Evolutionary conservation across 2,113 vertebrate genomes (phyloP), one percentile per base, ranked within the genome.

Genomic region (Nothocercus nigrocapillus): DNA sequence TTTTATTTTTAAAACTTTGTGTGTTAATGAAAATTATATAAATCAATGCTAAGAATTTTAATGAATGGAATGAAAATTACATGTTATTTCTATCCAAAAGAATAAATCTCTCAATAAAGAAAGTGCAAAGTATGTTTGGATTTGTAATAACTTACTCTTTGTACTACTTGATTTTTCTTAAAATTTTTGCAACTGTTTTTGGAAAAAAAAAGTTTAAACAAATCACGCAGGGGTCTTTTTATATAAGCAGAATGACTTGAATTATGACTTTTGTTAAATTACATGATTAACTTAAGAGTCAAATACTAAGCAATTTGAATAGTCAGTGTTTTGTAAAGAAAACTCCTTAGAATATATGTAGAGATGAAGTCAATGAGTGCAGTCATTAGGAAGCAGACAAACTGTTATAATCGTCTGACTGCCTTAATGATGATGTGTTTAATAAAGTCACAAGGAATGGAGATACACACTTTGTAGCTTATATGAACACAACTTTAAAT

Each of bases 31-130:
- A 81, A 85, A 84, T 66, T 27, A 78, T 64, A 68, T 62, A 83
- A 91, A 88, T 70, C 53, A 63, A 32, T 78, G 89, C 44, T 73
- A 89, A 94, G 79, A 91, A 76, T 88, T 92, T 83, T 75, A 93
- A 93, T 96, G 59, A 95, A 56, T 96, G 51, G 30, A 93, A 82
- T 88, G 76, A 81, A 30, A 83, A 89, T 75, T 45, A 83, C 76
- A 79, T 96, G 92, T 94, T 83, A 76, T 75, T 96, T 95, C 64
- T 95, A 91, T 92, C 69, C 34, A 87, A 91, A 95, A 89, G 32
- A 96, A 94, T 95, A 96, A 96, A 95, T 11, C 28, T 64, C 54
- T 96, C 47, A 92, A 94, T 96, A 95, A 96, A 96, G 73, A 59
- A 91, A 92, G 92, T 89, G 53, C 30, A 63, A 79, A 82, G 32